phyloP scores from a whole-genome alignment of 2,797 vertebrate genomes.

The Sebastes iracundus region DNA sequence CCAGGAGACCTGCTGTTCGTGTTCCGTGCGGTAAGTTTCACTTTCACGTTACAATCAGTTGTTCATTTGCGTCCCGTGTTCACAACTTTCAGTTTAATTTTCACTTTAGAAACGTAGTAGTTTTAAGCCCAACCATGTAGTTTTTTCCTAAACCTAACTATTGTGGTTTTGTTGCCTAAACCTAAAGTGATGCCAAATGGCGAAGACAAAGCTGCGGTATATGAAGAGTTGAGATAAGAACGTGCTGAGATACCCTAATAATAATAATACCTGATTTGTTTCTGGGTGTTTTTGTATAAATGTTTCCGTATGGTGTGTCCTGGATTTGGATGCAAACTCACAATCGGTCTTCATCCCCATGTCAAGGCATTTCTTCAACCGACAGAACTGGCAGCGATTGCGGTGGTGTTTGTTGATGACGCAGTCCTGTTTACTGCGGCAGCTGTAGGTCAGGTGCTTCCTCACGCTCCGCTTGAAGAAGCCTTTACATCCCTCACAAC shows the following conservation, averaged over 20 bases:
- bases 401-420: conserved; percentile 99
- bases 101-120: too few relatives aligned
- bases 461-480: conserved; percentile 99
- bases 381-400: conserved; percentile 98
- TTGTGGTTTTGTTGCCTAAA: too few relatives aligned
- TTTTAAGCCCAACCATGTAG: too few relatives aligned
- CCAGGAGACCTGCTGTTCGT: too few relatives aligned
- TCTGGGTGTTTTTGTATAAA: neutral
- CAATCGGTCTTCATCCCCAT: conserved; percentile 99
- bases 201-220: too few relatives aligned
- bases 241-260: neutral
- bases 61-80: too few relatives aligned
- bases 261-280: neutral
- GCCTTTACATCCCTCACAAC: conserved; percentile 98
- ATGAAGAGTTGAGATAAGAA: too few relatives aligned
- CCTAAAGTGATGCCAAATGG: too few relatives aligned
- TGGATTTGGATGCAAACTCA: conserved; percentile 80
- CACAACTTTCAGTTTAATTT: too few relatives aligned
- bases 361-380: conserved; percentile 95
- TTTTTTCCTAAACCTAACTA: too few relatives aligned
- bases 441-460: conserved; percentile 97
- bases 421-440: conserved; percentile 97
- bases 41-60: too few relatives aligned
- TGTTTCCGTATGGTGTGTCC: neutral
- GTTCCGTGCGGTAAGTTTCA: too few relatives aligned